Base-by-base conservation (phyloP, 2,888 invertebrate genomes). In the Phytoseiulus persimilis region DNA sequence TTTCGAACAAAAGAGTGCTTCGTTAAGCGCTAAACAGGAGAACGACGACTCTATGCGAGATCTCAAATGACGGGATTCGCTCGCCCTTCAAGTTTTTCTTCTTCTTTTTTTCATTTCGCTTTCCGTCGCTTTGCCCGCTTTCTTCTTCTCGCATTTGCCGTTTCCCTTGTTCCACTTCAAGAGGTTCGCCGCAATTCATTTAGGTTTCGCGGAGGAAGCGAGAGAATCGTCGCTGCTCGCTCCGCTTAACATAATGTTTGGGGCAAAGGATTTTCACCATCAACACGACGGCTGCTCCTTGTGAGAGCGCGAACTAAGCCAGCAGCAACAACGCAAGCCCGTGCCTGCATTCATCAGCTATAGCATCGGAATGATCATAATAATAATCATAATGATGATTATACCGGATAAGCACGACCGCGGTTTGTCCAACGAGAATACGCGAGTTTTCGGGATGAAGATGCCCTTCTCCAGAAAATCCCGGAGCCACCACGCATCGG, bases 111-210 rank as follows among this genome's bases (percentile, higher is more conserved):
- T 28, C 65, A 65, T 65, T 65, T 65, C 65, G 65, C 65, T 65
- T 65, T 65, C 65, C 28, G 18, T 65, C 18, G 65, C 28, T 14
- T 28, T 18, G 65, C 65, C 65, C 65, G 65, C 65, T 65, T 65
- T 65, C 65, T 65, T 65, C 65, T 65, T 65, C 65, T 65, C 39
- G 39, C 39, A 39, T 65, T 65, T 23, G 65, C 65, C 65, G 65
- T 65, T 65, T 65, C 65, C 65, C 65, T 65, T 65, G 65, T 65
- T 65, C 65, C 65, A 65, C 65, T 65, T 65, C 65, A 65, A 65
- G 65, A 65, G 65, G 23, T 65, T 28, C 18, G 65, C 65, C 65
- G 65, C 65, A 65, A 65, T 65, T 65, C 65, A 65, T 65, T 65
- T 65, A 65, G 65, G 65, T 65, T 65, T 65, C 65, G 65, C 18